phyloP scores from a whole-genome alignment of 2,113 vertebrate species.

The Nothobranchius kuhntae region DNA sequence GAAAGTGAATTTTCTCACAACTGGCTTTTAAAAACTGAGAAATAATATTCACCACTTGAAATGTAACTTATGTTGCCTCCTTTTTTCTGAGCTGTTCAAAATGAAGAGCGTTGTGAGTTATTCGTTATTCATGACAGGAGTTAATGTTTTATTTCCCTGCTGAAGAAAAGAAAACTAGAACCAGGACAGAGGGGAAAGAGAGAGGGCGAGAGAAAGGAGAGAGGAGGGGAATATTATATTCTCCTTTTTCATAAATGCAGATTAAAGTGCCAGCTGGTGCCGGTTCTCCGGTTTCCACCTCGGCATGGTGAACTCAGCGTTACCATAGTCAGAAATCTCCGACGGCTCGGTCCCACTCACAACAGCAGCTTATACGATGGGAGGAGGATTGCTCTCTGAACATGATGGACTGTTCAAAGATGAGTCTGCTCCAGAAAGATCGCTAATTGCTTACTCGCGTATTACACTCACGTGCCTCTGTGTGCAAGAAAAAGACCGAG shows the following conservation, averaged over 20 bases:
- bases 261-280: constrained; percentile 59
- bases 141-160: constrained; percentile 66
- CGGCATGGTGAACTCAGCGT: constrained; percentile 34
- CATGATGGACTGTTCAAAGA: constrained; percentile 45
- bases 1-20: constrained; percentile 11
- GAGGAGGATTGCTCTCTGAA: constrained; percentile 33
- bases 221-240: constrained; percentile 11
- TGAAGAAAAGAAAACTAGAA: constrained; percentile 35
- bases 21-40: constrained; percentile 6
- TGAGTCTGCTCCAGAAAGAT: constrained; percentile 36
- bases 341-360: background rate
- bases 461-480: constrained; percentile 32
- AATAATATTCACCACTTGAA: constrained; percentile 4
- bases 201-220: background rate
- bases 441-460: constrained; percentile 44
- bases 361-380: constrained; percentile 29
- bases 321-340: constrained; percentile 42
- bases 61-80: constrained; percentile 17
- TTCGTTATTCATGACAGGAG: constrained; percentile 67
- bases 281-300: constrained; percentile 32
- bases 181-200: constrained; percentile 8
- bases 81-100: constrained; percentile 29
- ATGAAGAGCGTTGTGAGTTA: constrained; percentile 39
- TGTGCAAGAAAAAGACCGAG: background rate
- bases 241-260: constrained; percentile 57